phyloP scores from a whole-genome alignment of 2,113 vertebrate species.

The Motacilla alba region DNA sequence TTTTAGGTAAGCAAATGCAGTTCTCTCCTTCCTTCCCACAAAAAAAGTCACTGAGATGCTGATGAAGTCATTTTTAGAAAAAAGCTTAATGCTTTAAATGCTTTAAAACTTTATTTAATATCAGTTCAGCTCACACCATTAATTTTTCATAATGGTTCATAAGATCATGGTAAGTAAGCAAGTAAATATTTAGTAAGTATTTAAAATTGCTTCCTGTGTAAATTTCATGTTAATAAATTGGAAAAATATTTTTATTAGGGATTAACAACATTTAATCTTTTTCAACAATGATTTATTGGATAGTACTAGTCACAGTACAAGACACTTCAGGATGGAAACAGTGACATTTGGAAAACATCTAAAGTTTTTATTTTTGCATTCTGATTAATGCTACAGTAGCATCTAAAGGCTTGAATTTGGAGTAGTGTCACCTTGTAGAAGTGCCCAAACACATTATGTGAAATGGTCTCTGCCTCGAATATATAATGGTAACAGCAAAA shows the following conservation, averaged over 20 bases:
- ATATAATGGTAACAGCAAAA: neutral
- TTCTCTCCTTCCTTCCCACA: neutral
- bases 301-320: neutral
- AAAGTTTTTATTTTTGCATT: neutral
- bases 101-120: neutral
- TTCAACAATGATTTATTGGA: neutral
- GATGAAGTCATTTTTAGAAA: neutral
- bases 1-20: neutral
- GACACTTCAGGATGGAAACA: neutral
- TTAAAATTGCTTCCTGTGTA: neutral
- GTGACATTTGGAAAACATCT: neutral
- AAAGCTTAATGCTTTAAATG: neutral
- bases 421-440: neutral
- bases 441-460: neutral
- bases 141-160: neutral
- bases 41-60: neutral
- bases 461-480: neutral
- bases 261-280: neutral
- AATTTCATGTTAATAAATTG: neutral
- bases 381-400: neutral
- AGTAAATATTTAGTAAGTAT: neutral
- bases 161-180: neutral
- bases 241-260: neutral
- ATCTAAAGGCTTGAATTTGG: neutral
- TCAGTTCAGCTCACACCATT: neutral